Conservation (phyloP, 2,113 vertebrate genomes). For the Zapornia atra region DNA sequence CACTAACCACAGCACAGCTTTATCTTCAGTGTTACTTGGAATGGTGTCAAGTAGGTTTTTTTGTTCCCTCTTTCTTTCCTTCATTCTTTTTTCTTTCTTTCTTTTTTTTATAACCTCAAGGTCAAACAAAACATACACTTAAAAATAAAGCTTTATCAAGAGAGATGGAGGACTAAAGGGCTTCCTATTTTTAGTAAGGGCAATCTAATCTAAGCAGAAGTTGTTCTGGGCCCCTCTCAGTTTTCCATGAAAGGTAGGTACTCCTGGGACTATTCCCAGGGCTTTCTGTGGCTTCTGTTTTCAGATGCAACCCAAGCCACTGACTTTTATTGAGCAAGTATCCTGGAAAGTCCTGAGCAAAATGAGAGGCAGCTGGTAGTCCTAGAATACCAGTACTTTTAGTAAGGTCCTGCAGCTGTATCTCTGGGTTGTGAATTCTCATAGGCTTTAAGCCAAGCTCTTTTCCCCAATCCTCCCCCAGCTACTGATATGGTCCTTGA, state of each 20-base stretch:
- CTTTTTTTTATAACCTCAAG: neutral
- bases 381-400: conserved; percentile 20
- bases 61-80: neutral
- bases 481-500: conserved; percentile 56
- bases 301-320: conserved; percentile 21
- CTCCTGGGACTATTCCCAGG: neutral
- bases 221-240: neutral
- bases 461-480: conserved; percentile 26
- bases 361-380: conserved; percentile 43
- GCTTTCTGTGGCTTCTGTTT: conserved; percentile 57
- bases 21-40: conserved; percentile 49
- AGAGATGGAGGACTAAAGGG: conserved; percentile 47
- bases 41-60: conserved; percentile 25
- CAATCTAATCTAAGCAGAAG: conserved; percentile 63
- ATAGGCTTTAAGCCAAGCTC: conserved; percentile 50
- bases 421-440: conserved; percentile 44
- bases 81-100: neutral
- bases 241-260: conserved; percentile 56
- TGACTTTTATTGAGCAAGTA: conserved; percentile 17
- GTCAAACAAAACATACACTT: conserved; percentile 41
- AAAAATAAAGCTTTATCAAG: conserved; percentile 69
- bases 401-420: conserved; percentile 25
- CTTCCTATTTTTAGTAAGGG: conserved; percentile 63
- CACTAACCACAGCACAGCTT: neutral
- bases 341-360: conserved; percentile 33